A percentile compares a stretch with the other conserved stretches of the same genome.
Conservation (phyloP, 2,888 invertebrate genomes). For the Ormyrus thymus region DNA sequence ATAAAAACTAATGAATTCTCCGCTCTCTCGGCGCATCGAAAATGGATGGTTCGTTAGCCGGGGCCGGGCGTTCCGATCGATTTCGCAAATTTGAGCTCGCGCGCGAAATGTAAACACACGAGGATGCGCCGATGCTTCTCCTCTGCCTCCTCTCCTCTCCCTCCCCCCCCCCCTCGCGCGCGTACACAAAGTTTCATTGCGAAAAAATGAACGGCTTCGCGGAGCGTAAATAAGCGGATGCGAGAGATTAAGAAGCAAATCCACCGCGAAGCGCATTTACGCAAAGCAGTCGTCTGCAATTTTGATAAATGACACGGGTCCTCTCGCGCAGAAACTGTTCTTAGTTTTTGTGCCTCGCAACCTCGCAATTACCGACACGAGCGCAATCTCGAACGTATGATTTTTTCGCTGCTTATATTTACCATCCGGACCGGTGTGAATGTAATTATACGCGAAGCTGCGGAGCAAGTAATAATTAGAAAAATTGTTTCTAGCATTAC, state of each 20-base stretch:
- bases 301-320: constrained; percentile 18
- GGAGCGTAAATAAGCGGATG: constrained; percentile 7
- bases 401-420: too few relatives aligned
- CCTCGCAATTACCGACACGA: constrained; percentile 1
- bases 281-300: constrained; percentile 15
- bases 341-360: background rate
- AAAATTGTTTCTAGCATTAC: background rate
- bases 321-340: background rate
- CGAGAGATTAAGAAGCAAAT: constrained; percentile 4
- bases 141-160: too few relatives aligned
- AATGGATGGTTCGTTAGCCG: background rate
- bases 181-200: constrained; percentile 9
- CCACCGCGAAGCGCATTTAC: background rate
- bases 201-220: background rate
- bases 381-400: background rate
- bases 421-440: background rate
- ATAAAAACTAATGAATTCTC: background rate
- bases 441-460: background rate
- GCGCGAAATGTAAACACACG: too few relatives aligned
- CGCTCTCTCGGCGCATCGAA: background rate
- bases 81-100: background rate
- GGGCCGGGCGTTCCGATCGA: background rate
- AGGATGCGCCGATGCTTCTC: too few relatives aligned
- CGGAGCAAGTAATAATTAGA: too few relatives aligned
- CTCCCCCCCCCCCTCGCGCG: background rate